phyloP scores from a whole-genome alignment of 2,797 vertebrate species.

The Myotis planiceps region DNA sequence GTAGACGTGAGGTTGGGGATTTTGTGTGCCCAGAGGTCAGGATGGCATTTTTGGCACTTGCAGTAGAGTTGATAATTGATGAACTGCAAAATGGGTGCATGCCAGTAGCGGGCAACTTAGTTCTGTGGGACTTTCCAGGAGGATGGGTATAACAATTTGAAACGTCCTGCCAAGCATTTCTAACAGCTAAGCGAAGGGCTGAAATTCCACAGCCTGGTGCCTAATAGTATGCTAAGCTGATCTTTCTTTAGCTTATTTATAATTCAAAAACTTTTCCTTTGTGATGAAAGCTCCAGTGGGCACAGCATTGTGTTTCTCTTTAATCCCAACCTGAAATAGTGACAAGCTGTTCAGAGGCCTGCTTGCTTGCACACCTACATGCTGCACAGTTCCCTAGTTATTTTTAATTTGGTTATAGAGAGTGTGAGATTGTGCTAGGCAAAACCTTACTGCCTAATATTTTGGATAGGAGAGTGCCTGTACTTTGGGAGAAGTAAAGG shows the following conservation, averaged over 20 bases:
- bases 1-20: not conserved
- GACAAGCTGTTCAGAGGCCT: conserved; percentile 65
- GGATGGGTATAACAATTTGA: not conserved
- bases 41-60: not conserved
- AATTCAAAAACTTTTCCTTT: conserved; percentile 38
- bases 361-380: conserved; percentile 68
- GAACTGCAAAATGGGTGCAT: not conserved
- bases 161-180: conserved; percentile 6
- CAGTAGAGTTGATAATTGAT: not conserved
- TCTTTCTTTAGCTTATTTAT: conserved; percentile 60
- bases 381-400: conserved; percentile 62
- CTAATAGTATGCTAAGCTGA: not conserved
- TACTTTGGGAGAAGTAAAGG: conserved; percentile 24
- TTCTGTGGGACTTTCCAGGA: not conserved
- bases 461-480: conserved; percentile 12
- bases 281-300: conserved; percentile 53
- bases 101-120: not conserved
- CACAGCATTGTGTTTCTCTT: conserved; percentile 61
- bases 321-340: conserved; percentile 61
- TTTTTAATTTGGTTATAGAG: conserved; percentile 70
- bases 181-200: not conserved
- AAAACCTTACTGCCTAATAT: conserved; percentile 52
- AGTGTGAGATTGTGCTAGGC: conserved; percentile 65
- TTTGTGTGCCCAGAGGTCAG: not conserved
- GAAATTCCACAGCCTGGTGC: not conserved